Base-by-base conservation (phyloP, 1,140 invertebrate species). In the Papilio polytes region DNA sequence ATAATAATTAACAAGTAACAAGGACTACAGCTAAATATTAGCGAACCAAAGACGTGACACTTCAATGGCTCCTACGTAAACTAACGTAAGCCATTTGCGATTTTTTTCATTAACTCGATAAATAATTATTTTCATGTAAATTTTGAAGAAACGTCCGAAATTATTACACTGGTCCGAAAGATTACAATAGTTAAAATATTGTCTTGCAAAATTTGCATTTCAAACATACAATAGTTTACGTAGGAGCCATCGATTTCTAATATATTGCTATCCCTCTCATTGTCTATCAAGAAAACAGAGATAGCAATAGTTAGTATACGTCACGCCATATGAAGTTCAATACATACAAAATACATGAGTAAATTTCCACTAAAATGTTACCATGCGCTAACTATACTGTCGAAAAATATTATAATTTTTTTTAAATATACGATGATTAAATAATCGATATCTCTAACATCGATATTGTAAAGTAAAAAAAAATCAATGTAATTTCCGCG, bases 1-100 rank as follows among this genome's bases (percentile, higher is more conserved):
- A 84, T 88, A 87, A 87, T 86, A 86, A 85, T 80, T 83, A 88
- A 91, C 86, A 88, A 89, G 80, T 81, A 85, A 86, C 85, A 85
- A 87, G 88, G 86, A 85, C 85, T 87, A 88, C 89, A 87, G 88
- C 84, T 85, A 82, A 70, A 88, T 86, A 86, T 80, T 51, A 18
- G 4, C 3, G 48, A 51, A 15, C 36, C 4, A 41, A 3, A 7
- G 48, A 18, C 48, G 3, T 51, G 13, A 51, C 48, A 13, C 46
- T 48, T 13, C 46, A 48, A 48, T 48, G 12, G 48, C 48, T 41
- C 36, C 36, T 41, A 8, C 36, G 36, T 41, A 41, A 41, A 41
- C 36, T 41, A 41, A 8, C 36, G 7, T 41, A 41, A 41, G 36
- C 4, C 36, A 41, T 41, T 41, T 7, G 36, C 6, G 36, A 41